Evolutionary conservation across 1,140 invertebrate genomes (phyloP), one percentile per base, ranked within the genome.

Genomic region (Drosophila varians): DNA sequence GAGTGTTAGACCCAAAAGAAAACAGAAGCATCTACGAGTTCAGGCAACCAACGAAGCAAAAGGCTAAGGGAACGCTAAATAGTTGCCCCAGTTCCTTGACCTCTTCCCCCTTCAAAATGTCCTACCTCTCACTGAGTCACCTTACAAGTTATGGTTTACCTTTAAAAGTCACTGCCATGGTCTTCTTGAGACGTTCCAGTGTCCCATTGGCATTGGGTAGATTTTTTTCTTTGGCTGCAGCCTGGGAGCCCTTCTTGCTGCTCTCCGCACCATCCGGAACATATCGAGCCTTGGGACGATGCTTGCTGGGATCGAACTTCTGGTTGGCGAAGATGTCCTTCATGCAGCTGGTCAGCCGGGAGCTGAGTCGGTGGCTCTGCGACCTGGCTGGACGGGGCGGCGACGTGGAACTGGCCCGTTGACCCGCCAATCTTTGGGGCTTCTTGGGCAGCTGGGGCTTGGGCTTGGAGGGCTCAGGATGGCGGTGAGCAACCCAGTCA

Each of bases 201-300:
- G 72, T 75, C n/a, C 65, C 28, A 21, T 34, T 48, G n/a, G 16
- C 51, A 12, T 40, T 25, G 43, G 46, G 12, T 31, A 18, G 21
- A 5, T n/a, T 84, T 46, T 42, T 42, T 19, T 18, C 16, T 9
- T 8, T 42, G 14, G 3, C 8, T 4, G 12, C 38, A 4, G 1
- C 12, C 1, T 42, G 4, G 1, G 16, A 12, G 6, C 19, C 80
- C 42, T 45, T 45, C 40, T 12, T 40, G 2, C 12, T 14, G 3
- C 34, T 56, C 11, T 80, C 71, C 36, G 86, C 89, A 0, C 75
- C 86, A 1, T 90, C 90, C 7, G 96, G 96, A 74, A 96, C 94
- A 83, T 97, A 97, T 21, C 96, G 94, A 74, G 94, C 95, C 62
- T 93, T 94, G 9, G 96, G 96, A 19, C 94, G 93, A 90, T 97